phyloP scores from a whole-genome alignment of 1,140 invertebrate genomes.

The Musca vetustissima region DNA sequence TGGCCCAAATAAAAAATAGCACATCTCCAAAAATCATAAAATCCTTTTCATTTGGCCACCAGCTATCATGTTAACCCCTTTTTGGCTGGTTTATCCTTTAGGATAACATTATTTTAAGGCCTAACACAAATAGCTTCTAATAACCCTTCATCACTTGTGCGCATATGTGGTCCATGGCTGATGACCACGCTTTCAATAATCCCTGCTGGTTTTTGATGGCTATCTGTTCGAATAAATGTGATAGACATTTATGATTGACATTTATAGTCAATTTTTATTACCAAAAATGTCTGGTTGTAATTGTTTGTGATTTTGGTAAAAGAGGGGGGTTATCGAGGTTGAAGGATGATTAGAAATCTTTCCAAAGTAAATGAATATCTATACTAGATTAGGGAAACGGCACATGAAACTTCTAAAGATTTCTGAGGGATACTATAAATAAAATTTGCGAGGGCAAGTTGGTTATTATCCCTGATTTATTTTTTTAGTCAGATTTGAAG shows the following conservation, averaged over 20 bases:
- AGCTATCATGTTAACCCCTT: background rate
- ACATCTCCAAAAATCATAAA: background rate
- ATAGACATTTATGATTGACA: slow-evolving; percentile 12
- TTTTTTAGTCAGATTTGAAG: too few relatives aligned
- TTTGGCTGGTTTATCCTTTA: background rate
- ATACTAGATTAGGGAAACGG: too few relatives aligned
- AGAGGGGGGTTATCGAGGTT: background rate
- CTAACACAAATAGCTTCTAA: slow-evolving; percentile 3
- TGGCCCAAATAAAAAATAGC: too few relatives aligned
- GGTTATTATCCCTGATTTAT: too few relatives aligned
- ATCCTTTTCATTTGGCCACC: background rate
- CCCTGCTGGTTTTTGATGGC: slow-evolving; percentile 6
- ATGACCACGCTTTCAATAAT: background rate
- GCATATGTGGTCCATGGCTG: too few relatives aligned
- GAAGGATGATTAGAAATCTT: background rate
- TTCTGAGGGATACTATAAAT: too few relatives aligned
- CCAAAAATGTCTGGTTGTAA: slow-evolving; percentile 21
- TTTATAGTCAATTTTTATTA: slow-evolving; percentile 20
- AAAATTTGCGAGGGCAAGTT: too few relatives aligned
- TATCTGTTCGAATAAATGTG: background rate
- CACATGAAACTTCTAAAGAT: too few relatives aligned
- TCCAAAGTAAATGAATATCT: too few relatives aligned
- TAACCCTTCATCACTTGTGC: background rate
- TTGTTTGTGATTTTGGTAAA: slow-evolving; percentile 4
- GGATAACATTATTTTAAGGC: background rate